phyloP scores from a whole-genome alignment of 1,140 invertebrate species.

The Macrobrachium nipponense region DNA sequence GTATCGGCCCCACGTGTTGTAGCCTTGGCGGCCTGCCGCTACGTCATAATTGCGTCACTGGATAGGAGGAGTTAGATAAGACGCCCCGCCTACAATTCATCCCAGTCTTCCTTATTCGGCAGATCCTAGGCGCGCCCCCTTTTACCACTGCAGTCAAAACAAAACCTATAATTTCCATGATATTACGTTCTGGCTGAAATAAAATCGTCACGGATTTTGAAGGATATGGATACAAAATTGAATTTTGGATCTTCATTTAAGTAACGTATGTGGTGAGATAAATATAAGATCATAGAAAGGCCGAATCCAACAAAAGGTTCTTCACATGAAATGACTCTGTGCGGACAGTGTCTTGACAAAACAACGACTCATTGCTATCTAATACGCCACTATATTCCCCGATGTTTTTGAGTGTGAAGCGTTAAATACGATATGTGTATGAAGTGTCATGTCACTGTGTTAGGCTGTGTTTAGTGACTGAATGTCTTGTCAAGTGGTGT shows the following conservation, averaged over 20 bases:
- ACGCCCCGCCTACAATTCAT: constrained; percentile 3
- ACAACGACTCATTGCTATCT: not conserved
- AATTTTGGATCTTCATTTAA: too few relatives aligned
- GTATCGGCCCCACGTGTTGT: not conserved
- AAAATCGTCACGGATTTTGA: too few relatives aligned
- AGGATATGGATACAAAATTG: too few relatives aligned
- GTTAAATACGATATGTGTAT: not conserved
- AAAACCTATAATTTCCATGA: not conserved
- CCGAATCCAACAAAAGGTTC: too few relatives aligned
- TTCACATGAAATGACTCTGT: constrained; percentile 3
- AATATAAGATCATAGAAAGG: not conserved
- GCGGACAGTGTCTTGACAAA: constrained; percentile 6
- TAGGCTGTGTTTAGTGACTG: constrained; percentile 6
- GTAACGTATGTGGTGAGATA: too few relatives aligned
- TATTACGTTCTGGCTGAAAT: not conserved
- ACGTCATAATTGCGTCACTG: constrained; percentile 8
- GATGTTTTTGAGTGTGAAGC: constrained; percentile 6
- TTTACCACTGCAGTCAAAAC: constrained; percentile 1
- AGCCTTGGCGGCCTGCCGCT: not conserved
- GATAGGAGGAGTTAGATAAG: not conserved
- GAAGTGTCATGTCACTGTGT: constrained; percentile 20
- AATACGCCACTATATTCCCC: constrained; percentile 25
- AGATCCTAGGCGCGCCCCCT: constrained; percentile 3
- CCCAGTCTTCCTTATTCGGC: constrained; percentile 35
- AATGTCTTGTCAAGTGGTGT: constrained; percentile 2